phyloP scores from a whole-genome alignment of 2,797 vertebrate genomes.

The Poecilia gillii region DNA sequence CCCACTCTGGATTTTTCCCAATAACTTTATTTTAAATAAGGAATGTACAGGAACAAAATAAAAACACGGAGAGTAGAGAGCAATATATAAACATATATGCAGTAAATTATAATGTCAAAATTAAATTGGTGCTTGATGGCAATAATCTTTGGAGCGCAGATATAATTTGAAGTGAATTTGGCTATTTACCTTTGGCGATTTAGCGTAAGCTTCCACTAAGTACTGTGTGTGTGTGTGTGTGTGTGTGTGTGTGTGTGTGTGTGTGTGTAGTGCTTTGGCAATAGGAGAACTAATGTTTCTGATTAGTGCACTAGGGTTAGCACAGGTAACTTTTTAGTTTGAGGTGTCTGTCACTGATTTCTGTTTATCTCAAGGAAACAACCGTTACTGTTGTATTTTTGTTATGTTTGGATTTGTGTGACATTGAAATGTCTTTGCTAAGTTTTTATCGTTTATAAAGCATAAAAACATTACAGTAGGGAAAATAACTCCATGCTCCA shows the following conservation, averaged over 20 bases:
- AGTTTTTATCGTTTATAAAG: neutral
- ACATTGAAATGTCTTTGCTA: neutral
- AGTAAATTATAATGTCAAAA: neutral
- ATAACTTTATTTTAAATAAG: neutral
- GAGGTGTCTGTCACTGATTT: neutral
- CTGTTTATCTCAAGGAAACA: neutral
- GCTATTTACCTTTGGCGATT: too few species aligned
- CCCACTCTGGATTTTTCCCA: neutral
- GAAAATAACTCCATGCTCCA: slow-evolving; percentile 1
- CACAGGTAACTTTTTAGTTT: neutral
- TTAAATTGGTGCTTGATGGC: neutral
- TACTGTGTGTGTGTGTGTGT: too few species aligned
- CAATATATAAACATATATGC: neutral
- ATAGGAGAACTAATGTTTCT: neutral
- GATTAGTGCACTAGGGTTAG: neutral
- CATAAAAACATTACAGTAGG: neutral
- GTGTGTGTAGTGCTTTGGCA: too few species aligned
- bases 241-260: too few species aligned
- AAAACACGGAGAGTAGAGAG: neutral
- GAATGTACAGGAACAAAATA: neutral
- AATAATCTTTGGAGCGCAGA: neutral
- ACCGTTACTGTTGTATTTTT: neutral
- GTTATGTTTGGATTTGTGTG: neutral
- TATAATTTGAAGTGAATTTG: neutral
- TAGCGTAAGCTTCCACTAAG: too few species aligned